A percentile compares a stretch with the other conserved stretches of the same genome.
These are phyloP conservation scores for Epinotia demarniana DNA, from an alignment of 2,888 invertebrate genomes.

Conservation along the genomic window DNA sequence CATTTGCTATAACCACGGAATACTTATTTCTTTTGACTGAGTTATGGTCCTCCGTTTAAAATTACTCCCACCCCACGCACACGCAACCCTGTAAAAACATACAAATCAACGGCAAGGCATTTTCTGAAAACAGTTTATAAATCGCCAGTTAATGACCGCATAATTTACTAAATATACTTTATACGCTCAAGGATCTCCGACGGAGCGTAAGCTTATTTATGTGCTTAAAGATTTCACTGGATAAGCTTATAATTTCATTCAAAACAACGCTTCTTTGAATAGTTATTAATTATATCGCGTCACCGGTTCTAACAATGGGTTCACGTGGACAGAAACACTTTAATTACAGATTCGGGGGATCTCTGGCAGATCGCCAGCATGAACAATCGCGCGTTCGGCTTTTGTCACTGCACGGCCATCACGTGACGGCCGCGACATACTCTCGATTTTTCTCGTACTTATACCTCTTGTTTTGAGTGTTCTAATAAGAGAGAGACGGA, in stretches of 20 bases:
- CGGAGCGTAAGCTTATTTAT: constrained; percentile 6
- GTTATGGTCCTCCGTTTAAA: constrained; percentile 9
- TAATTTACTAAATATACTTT: constrained; percentile 28
- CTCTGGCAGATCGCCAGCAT: constrained; percentile 60
- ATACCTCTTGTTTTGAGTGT: too few relatives aligned
- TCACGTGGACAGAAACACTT: constrained; percentile 57
- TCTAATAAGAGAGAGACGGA: too few relatives aligned
- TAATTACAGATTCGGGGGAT: constrained; percentile 60
- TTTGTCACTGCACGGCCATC: too few relatives aligned
- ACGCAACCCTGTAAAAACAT: constrained; percentile 13
- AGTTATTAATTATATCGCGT: constrained; percentile 44
- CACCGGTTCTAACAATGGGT: constrained; percentile 54
- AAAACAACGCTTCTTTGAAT: constrained; percentile 28
- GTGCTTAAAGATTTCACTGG: constrained; percentile 17
- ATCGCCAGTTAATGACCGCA: constrained; percentile 26
- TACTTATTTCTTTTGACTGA: too few relatives aligned
- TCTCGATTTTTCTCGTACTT: too few relatives aligned
- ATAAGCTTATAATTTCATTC: constrained; percentile 23
- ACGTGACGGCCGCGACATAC: too few relatives aligned
- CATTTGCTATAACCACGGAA: too few relatives aligned
- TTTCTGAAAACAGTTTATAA: constrained; percentile 37
- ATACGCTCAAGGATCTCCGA: constrained; percentile 12
- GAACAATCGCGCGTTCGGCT: constrained; percentile 54
- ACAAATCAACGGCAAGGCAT: constrained; percentile 26
- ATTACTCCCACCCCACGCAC: constrained; percentile 4